These are phyloP conservation scores for Synodontis membranacea DNA, from an alignment of 2,113 vertebrate genomes.

Conservation along the genomic window DNA sequence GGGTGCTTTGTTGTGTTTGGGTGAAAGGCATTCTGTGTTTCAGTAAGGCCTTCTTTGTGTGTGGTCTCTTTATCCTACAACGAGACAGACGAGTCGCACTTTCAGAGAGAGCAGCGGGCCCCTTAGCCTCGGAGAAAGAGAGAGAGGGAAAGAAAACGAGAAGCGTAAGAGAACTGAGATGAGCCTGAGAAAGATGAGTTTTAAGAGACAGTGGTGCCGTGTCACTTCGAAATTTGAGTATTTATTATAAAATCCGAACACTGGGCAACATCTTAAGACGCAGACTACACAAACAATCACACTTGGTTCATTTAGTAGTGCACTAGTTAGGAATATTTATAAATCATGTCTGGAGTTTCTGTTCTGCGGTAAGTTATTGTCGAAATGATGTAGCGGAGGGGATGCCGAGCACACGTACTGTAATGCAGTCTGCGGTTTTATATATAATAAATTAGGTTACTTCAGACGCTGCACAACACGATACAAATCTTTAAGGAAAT, in stretches of 20 bases:
- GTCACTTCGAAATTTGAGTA: background rate
- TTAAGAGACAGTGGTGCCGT: background rate
- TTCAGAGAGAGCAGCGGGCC: background rate
- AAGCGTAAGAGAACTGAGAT: background rate
- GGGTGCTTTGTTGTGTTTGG: constrained; percentile 27
- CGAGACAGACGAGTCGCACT: background rate
- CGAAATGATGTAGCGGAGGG: background rate
- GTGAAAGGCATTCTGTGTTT: constrained; percentile 34
- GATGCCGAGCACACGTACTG: too few species aligned
- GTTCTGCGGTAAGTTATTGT: background rate
- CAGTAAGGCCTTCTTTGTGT: constrained; percentile 23
- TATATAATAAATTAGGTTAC: too few species aligned
- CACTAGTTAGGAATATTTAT: background rate
- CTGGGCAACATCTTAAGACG: background rate
- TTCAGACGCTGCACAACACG: background rate
- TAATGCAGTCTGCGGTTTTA: background rate
- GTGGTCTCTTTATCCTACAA: constrained; percentile 23
- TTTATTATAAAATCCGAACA: background rate
- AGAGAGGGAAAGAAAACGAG: background rate
- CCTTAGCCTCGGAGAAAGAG: background rate
- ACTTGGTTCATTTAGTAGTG: background rate
- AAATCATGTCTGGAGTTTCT: background rate
- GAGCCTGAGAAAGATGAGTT: background rate
- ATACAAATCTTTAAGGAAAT: background rate
- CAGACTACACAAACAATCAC: background rate